phyloP scores from a whole-genome alignment of 2,888 invertebrate species.

The Protodeltote pygarga region DNA sequence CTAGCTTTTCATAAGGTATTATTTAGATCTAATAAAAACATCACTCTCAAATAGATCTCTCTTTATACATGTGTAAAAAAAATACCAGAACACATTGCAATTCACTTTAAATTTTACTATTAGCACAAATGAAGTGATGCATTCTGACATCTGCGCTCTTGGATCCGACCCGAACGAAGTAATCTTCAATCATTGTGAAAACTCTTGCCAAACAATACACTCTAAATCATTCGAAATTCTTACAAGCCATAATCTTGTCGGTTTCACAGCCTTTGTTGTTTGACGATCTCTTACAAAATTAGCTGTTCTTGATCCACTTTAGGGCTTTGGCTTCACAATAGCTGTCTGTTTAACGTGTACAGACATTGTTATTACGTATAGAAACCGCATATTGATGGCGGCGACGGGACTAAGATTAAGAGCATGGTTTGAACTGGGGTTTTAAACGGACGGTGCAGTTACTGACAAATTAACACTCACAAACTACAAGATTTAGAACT shows the following conservation, averaged over 20 bases:
- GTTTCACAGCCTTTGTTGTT: conserved; percentile 35
- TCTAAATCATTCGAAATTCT: conserved; percentile 35
- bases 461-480: no score
- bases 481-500: no score
- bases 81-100: no score
- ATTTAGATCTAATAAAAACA: no score
- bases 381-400: conserved; percentile 22
- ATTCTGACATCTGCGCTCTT: background rate
- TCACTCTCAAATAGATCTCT: no score
- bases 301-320: conserved; percentile 46
- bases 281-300: conserved; percentile 44
- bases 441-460: no score
- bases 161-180: background rate
- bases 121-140: no score
- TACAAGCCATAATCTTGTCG: conserved; percentile 30
- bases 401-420: conserved; percentile 11
- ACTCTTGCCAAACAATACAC: conserved; percentile 16
- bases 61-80: no score
- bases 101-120: no score
- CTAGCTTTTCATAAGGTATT: no score
- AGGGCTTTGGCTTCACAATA: conserved; percentile 52
- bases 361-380: conserved; percentile 12
- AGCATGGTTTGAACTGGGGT: background rate
- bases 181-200: conserved; percentile 10
- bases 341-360: conserved; percentile 44